Conservation (phyloP, 2,113 vertebrate genomes). For the Scophthalmus maximus region DNA sequence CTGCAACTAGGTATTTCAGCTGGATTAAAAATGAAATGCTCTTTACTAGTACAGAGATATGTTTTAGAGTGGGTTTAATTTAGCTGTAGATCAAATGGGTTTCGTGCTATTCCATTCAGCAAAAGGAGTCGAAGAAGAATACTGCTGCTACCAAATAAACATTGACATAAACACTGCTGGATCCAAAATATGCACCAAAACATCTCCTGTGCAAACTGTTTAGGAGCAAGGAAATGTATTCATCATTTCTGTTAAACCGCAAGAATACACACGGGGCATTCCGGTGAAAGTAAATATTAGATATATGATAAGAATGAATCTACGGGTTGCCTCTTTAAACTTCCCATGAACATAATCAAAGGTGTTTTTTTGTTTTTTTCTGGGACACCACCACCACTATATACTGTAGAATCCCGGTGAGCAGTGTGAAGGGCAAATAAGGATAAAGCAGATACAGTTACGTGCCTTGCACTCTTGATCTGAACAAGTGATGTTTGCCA, state of each 20-base stretch:
- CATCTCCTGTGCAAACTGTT: neutral
- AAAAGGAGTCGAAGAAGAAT: neutral
- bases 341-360: neutral
- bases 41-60: neutral
- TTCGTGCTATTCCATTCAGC: neutral
- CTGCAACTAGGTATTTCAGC: neutral
- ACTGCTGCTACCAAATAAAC: neutral
- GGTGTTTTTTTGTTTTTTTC: neutral
- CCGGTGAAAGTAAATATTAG: constrained; percentile 11
- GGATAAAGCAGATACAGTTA: neutral
- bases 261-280: constrained; percentile 1
- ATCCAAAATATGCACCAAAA: constrained; percentile 3
- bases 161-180: neutral
- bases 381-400: neutral
- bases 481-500: neutral
- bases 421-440: neutral
- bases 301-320: neutral
- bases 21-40: neutral
- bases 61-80: neutral
- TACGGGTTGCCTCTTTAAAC: neutral
- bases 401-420: neutral
- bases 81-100: neutral
- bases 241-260: neutral
- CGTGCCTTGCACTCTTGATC: neutral
- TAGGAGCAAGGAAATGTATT: neutral